Conservation (phyloP, 2,888 invertebrate genomes). For the Lithophane semibrunnea region DNA sequence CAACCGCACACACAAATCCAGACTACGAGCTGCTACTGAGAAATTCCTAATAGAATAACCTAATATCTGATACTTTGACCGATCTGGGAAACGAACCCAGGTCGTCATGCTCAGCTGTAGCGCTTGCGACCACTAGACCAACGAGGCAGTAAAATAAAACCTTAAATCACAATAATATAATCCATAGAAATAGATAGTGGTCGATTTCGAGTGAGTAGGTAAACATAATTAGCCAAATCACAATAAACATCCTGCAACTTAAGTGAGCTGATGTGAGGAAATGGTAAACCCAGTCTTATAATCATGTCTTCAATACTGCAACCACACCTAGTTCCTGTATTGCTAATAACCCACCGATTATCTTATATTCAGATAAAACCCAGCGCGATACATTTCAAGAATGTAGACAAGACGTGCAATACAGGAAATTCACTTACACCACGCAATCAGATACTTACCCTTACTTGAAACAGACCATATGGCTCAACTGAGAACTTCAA, state of each 20-base stretch:
- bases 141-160: background rate
- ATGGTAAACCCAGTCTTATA: background rate
- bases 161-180: background rate
- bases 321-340: constrained; percentile 37
- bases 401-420: constrained; percentile 48
- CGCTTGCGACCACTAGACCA: background rate
- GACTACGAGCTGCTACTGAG: background rate
- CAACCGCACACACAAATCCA: background rate
- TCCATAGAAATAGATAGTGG: background rate
- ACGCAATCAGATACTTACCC: constrained; percentile 41
- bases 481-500: constrained; percentile 20
- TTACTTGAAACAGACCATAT: constrained; percentile 42
- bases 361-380: constrained; percentile 12
- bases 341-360: constrained; percentile 6
- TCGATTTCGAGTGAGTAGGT: background rate
- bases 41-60: background rate
- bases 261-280: background rate
- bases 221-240: background rate
- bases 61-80: background rate
- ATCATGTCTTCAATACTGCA: background rate
- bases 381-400: constrained; percentile 32
- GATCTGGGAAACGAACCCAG: background rate
- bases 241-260: background rate
- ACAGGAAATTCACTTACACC: constrained; percentile 54
- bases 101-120: background rate